Evolutionary conservation across 1,140 invertebrate genomes (phyloP).

Genomic region (Drosophila sucinea): DNA sequence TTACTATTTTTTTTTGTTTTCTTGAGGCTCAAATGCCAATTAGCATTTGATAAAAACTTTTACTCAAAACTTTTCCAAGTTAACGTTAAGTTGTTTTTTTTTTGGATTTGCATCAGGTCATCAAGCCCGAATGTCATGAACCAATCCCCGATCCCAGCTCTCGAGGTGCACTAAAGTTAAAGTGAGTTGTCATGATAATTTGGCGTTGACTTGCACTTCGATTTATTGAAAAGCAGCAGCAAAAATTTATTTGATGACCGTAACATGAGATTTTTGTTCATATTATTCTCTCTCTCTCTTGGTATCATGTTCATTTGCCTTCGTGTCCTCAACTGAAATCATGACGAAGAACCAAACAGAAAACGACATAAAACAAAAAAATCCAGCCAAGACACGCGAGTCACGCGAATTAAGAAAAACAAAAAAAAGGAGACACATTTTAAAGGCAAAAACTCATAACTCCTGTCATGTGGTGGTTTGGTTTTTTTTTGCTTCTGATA

Average conservation of each 20-base stretch:
- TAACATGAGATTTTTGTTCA: constrained; percentile 61
- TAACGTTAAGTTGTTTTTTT: no score
- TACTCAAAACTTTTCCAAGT: constrained; percentile 23
- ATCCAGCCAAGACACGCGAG: constrained; percentile 44
- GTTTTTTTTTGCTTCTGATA: neutral
- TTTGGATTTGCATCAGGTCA: neutral
- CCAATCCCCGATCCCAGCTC: neutral
- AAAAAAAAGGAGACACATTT: constrained; percentile 20
- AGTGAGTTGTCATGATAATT: constrained; percentile 64
- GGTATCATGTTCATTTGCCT: constrained; percentile 61
- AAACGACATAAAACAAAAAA: constrained; percentile 12
- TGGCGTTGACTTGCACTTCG: constrained; percentile 24
- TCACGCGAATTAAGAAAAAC: constrained; percentile 55
- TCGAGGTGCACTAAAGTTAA: constrained; percentile 4
- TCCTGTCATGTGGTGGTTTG: constrained; percentile 17
- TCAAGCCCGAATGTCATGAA: constrained; percentile 38
- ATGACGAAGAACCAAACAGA: constrained; percentile 46
- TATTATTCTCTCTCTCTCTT: constrained; percentile 42
- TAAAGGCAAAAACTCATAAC: constrained; percentile 20
- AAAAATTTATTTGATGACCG: constrained; percentile 56
- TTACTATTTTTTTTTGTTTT: constrained; percentile 1
- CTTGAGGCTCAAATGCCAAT: constrained; percentile 43
- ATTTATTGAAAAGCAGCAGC: constrained; percentile 34
- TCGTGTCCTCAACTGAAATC: constrained; percentile 63
- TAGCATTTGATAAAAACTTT: constrained; percentile 65